Percentiles rank a stretch among this genome's conserved stretches.
Evolutionary conservation across 2,888 invertebrate species (phyloP).

Genomic region (Adelognathus sp.): DNA sequence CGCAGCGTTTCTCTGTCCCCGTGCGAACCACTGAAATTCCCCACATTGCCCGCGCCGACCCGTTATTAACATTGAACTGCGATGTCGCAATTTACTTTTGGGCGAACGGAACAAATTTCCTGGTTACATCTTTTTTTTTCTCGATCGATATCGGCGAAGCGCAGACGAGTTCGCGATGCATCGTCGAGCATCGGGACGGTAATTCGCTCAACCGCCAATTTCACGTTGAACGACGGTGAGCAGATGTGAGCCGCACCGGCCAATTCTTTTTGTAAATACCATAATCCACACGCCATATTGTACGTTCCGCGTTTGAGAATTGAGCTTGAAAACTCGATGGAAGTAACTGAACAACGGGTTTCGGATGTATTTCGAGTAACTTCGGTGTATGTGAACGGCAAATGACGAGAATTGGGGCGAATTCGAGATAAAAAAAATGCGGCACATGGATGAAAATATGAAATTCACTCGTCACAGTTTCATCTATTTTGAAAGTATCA

Average conservation of each 20-base stretch:
- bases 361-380: background rate
- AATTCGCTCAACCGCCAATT: slow-evolving; percentile 46
- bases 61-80: slow-evolving; percentile 14
- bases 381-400: too few relatives aligned
- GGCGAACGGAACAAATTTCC: slow-evolving; percentile 32
- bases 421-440: too few relatives aligned
- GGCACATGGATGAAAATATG: too few relatives aligned
- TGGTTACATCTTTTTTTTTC: background rate
- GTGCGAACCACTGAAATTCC: background rate
- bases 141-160: slow-evolving; percentile 35
- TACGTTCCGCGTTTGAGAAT: slow-evolving; percentile 7
- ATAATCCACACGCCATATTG: slow-evolving; percentile 37
- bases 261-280: slow-evolving; percentile 51
- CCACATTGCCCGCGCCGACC: background rate
- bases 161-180: background rate
- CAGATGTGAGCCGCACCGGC: slow-evolving; percentile 38
- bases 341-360: background rate
- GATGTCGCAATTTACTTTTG: slow-evolving; percentile 44
- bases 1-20: background rate
- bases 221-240: slow-evolving; percentile 26
- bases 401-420: too few relatives aligned
- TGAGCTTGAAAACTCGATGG: too few relatives aligned
- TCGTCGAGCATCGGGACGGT: slow-evolving; percentile 14
- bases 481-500: too few relatives aligned
- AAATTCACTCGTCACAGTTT: too few relatives aligned